phyloP scores from a whole-genome alignment of 2,797 vertebrate species.

The Pseudocheirus occidentalis region DNA sequence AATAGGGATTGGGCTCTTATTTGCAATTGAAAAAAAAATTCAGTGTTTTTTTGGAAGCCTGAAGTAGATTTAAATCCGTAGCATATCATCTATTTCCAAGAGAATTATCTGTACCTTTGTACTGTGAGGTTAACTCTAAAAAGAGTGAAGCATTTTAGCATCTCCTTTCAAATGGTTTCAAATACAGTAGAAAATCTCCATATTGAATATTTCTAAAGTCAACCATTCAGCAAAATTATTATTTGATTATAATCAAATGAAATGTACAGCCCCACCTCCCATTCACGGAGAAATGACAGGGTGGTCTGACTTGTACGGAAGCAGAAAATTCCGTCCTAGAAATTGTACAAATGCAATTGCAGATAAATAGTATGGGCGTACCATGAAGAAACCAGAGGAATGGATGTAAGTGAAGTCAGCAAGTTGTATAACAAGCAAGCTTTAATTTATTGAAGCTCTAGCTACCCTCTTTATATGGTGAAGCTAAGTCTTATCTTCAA shows the following conservation, averaged over 20 bases:
- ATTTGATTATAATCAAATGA: neutral
- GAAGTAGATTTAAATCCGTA: neutral
- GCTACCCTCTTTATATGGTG: neutral
- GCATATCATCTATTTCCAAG: neutral
- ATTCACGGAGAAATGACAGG: neutral
- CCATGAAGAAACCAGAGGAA: neutral
- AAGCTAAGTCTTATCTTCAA: neutral
- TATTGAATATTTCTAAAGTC: neutral
- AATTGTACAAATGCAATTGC: neutral
- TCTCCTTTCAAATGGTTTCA: neutral
- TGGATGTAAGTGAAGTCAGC: neutral
- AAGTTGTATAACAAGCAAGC: neutral
- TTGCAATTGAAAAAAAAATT: constrained; percentile 12
- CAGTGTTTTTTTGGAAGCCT: neutral
- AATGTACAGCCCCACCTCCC: neutral
- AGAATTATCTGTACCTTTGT: neutral
- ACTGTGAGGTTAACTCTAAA: neutral
- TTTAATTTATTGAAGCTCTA: neutral
- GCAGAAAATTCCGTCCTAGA: neutral
- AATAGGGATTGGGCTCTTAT: constrained; percentile 5
- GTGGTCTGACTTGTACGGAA: neutral
- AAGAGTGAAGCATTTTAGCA: neutral
- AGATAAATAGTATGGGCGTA: neutral
- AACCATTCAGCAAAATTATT: neutral
- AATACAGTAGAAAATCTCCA: neutral